These are phyloP conservation scores for Meliscaeva auricollis DNA, from an alignment of 2,888 invertebrate species.

Conservation along the genomic window DNA sequence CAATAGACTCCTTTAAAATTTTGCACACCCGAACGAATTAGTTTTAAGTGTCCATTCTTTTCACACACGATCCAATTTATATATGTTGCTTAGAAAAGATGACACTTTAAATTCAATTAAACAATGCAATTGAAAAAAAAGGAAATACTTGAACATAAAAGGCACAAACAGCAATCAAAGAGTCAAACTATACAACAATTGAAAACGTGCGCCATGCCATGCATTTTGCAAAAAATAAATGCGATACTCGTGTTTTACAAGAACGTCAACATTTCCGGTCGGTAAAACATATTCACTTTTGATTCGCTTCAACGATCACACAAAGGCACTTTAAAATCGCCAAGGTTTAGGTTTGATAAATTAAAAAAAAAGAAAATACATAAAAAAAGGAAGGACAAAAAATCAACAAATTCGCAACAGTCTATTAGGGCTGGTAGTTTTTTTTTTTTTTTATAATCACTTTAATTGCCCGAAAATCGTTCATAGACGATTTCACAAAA, in stretches of 20 bases:
- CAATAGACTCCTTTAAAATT: not conserved
- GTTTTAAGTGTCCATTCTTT: slow-evolving; percentile 6
- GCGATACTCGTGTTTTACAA: slow-evolving; percentile 63
- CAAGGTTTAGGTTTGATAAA: slow-evolving; percentile 21
- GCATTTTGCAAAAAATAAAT: slow-evolving; percentile 47
- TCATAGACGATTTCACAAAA: slow-evolving; percentile 54
- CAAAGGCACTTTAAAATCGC: slow-evolving; percentile 52
- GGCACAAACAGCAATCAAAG: slow-evolving; percentile 39
- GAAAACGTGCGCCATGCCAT: slow-evolving; percentile 65
- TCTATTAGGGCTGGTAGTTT: slow-evolving; percentile 68
- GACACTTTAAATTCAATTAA: slow-evolving; percentile 52
- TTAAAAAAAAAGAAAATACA: slow-evolving; percentile 17
- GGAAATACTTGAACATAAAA: not conserved
- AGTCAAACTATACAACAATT: slow-evolving; percentile 42
- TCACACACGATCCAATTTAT: slow-evolving; percentile 10
- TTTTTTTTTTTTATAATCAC: slow-evolving; percentile 48
- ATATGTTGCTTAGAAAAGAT: slow-evolving; percentile 2
- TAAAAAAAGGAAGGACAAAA: too few species aligned
- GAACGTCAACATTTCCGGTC: slow-evolving; percentile 63
- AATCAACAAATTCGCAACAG: slow-evolving; percentile 71
- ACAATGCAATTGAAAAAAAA: slow-evolving; percentile 31
- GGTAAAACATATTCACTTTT: slow-evolving; percentile 44
- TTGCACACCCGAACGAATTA: slow-evolving; percentile 25
- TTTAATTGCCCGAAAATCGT: slow-evolving; percentile 73
- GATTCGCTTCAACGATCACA: slow-evolving; percentile 63